Base-by-base conservation (phyloP, 1,140 invertebrate genomes). In the Panulirus ornatus region DNA sequence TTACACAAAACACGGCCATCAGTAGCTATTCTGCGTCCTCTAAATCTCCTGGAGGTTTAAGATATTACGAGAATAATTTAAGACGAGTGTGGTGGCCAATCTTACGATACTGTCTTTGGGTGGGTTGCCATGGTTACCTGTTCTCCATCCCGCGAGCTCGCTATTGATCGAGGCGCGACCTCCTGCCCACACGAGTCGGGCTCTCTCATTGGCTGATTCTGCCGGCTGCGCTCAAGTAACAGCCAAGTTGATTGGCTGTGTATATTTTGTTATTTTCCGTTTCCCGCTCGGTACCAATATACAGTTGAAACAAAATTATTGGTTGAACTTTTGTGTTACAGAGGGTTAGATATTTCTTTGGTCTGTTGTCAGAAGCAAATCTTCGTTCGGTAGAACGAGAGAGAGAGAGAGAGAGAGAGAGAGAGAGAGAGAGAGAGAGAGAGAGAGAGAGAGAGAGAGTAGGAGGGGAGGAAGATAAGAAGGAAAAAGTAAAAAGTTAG, bases 41-140 rank as follows among this genome's bases (percentile, higher is more conserved):
- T n/a, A 38, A n/a, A 27, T 44, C 34, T 30, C 58, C n/a, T 5
- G 1, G 58, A 3, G 22, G n/a, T 63, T 66, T 1, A 30, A 66
- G 11, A 0, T 66, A 66, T 66, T 30, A 22, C n/a, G 11, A 9
- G 6, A 66, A 22, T 66, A 66, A 66, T 66, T 79, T 19, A n/a
- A 27, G n/a, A 79, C 30, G n/a, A 79, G 76, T n/a, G 8, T 2
- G 22, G 19, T 54, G 38, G n/a, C 42, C 6, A 27, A 51, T 79
- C 44, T 79, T 79, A 16, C 51, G 38, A 51, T 47, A 76, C 19
- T 79, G 76, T 79, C 76, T 79, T 66, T 66, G 47, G 76, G 76
- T 27, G n/a, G 76, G 76, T 79, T 79, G 42, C 76, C 42, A 79
- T 79, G 76, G 42, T 51, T 16, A 79, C 76, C n/a, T 44, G n/a